Evolutionary conservation across 2,888 invertebrate species (phyloP), one percentile per base, ranked within the genome.

Genomic region (Diplazon laetatorius): DNA sequence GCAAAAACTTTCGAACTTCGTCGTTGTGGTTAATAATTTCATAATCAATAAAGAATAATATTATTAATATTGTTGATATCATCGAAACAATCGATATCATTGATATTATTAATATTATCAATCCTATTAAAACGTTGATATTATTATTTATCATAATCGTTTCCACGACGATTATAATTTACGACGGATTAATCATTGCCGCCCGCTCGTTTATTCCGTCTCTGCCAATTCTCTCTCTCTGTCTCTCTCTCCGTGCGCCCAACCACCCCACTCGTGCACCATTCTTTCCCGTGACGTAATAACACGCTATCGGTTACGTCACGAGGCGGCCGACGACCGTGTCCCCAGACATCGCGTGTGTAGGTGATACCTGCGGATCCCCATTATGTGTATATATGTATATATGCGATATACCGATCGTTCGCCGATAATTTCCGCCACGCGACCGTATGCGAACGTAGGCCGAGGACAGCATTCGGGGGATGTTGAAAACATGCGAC

Each of bases 271-370:
- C n/a, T n/a, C n/a, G n/a, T n/a, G n/a, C n/a, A n/a, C n/a, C n/a
- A n/a, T n/a, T n/a, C n/a, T n/a, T n/a, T 35, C 60, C 59, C 68
- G 79, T 79, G 79, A 79, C 76, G 79, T 79, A 79, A 79, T 76
- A 57, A 50, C 71, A 76, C 72, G 76, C 76, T 72, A 76, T 76
- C 76, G 50, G 76, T 79, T 79, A 76, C 79, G 79, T 79, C 79
- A 79, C 62, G 46, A 46, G n/a, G 55, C 57, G 55, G 62, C 65
- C 66, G 14, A 55, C 57, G 63, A 30, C 72, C 63, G 72, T 79
- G n/a, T n/a, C n/a, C n/a, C 76, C 76, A 72, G 63, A 65, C 66
- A 68, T 76, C 72, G 79, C 76, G 71, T 79, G 76, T 69, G n/a
- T n/a, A n/a, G n/a, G n/a, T n/a, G n/a, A n/a, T n/a, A 69, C 76